These are phyloP conservation scores for Diplosoma virens DNA, from an alignment of 23 tunicate species.

Conservation along the genomic window DNA sequence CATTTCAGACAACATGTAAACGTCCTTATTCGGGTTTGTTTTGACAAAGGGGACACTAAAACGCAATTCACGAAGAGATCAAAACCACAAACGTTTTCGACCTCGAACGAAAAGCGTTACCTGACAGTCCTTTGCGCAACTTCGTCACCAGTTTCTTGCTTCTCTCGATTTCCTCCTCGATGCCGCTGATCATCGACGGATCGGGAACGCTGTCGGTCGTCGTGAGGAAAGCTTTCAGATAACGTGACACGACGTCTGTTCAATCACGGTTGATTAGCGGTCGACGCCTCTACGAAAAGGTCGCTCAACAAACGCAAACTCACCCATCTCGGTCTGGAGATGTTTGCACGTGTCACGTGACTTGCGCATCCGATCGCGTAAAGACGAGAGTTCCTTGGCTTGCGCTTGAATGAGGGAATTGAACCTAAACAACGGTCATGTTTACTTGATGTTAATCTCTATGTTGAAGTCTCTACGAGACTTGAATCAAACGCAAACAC, in stretches of 20 bases:
- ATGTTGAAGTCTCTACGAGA: no score
- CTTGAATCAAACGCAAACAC: no score
- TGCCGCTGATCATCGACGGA: conserved; percentile 33
- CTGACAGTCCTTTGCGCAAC: conserved; percentile 25
- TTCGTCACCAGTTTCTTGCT: conserved; percentile 48
- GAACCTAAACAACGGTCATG: conserved; percentile 52
- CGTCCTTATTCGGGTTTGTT: neutral
- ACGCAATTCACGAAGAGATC: neutral
- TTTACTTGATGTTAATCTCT: no score
- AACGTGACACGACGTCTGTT: conserved; percentile 59
- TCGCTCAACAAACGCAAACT: neutral
- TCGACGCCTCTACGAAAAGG: neutral
- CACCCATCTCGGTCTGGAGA: conserved; percentile 79
- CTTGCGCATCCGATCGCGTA: conserved; percentile 55
- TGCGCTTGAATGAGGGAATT: conserved; percentile 87
- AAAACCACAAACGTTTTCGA: no score
- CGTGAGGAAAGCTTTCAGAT: conserved; percentile 49
- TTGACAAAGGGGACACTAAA: neutral
- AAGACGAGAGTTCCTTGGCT: conserved; percentile 76
- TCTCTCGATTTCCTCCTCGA: conserved; percentile 54
- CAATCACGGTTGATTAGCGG: neutral
- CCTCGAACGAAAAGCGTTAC: no score
- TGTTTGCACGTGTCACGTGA: conserved; percentile 53
- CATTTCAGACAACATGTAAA: neutral
- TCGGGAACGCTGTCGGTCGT: conserved; percentile 35